Evolutionary conservation across 2,113 vertebrate genomes (phyloP).

Genomic region (Callionymus lyra): DNA sequence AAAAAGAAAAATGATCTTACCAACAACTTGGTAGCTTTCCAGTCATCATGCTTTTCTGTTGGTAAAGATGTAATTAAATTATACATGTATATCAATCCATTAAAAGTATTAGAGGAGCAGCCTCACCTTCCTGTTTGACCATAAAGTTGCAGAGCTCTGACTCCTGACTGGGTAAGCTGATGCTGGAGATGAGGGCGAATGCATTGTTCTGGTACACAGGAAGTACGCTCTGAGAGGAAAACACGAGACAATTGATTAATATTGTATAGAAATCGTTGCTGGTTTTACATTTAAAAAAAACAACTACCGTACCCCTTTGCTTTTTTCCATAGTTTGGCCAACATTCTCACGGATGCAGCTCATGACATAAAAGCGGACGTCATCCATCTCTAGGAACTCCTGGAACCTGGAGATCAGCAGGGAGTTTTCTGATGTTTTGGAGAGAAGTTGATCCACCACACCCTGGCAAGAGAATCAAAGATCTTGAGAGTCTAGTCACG

Average conservation of each 20-base stretch:
- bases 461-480: conserved; percentile 48
- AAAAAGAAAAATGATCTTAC: conserved; percentile 51
- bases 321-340: conserved; percentile 63
- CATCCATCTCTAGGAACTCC: conserved; percentile 78
- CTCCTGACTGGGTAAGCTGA: conserved; percentile 73
- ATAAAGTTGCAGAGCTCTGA: conserved; percentile 67
- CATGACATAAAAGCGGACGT: conserved; percentile 83
- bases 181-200: conserved; percentile 74
- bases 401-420: conserved; percentile 81
- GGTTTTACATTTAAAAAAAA: background rate
- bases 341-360: conserved; percentile 55
- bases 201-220: conserved; percentile 74
- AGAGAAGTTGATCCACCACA: conserved; percentile 71
- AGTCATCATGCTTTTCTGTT: conserved; percentile 69
- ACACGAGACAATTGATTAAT: background rate
- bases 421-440: conserved; percentile 55
- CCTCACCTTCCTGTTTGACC: conserved; percentile 73
- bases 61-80: background rate
- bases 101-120: background rate
- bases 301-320: conserved; percentile 64
- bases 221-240: conserved; percentile 41
- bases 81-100: background rate
- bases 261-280: background rate
- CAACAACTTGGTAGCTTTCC: conserved; percentile 80
- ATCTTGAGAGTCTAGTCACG: background rate